phyloP scores from a whole-genome alignment of 2,113 vertebrate genomes.

The Stigmatopora nigra region DNA sequence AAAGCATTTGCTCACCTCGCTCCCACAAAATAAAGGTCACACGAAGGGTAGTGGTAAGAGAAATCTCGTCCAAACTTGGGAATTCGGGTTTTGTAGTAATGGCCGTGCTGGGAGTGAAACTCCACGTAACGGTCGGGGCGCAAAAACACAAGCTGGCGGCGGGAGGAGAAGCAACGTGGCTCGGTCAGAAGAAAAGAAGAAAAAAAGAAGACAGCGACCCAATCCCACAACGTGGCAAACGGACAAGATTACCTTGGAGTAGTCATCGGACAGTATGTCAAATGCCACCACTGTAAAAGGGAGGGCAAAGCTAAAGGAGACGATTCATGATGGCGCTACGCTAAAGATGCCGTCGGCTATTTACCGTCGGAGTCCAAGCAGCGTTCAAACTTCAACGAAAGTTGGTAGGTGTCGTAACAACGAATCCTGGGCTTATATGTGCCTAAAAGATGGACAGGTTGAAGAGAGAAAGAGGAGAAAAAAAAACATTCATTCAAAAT shows the following conservation, averaged over 20 bases:
- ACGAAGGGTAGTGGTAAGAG: constrained; percentile 91
- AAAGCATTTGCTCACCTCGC: constrained; percentile 72
- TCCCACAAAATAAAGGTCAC: constrained; percentile 95
- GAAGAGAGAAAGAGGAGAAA: neutral
- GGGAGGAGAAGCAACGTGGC: neutral
- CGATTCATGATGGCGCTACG: fast-evolving
- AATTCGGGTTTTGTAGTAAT: constrained; percentile 92
- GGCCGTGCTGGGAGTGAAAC: constrained; percentile 92
- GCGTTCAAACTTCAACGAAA: constrained; percentile 96
- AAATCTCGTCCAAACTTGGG: constrained; percentile 96
- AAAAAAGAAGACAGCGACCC: neutral
- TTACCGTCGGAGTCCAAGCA: constrained; percentile 93
- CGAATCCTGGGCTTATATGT: constrained; percentile 93
- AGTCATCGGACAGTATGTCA: constrained; percentile 94
- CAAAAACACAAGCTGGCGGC: constrained; percentile 84
- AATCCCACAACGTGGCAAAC: too few relatives aligned
- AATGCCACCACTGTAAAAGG: constrained; percentile 83
- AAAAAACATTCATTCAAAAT: neutral
- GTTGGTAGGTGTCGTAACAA: constrained; percentile 90
- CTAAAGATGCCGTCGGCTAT: constrained; percentile 16
- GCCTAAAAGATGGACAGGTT: constrained; percentile 59
- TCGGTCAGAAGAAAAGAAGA: too few relatives aligned
- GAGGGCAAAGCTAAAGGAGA: constrained; percentile 17
- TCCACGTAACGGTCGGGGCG: constrained; percentile 84
- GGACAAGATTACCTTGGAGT: constrained; percentile 84